Percentiles rank a stretch among this genome's conserved stretches.
phyloP scores from a whole-genome alignment of 2,113 vertebrate species.

The Callipepla californica region DNA sequence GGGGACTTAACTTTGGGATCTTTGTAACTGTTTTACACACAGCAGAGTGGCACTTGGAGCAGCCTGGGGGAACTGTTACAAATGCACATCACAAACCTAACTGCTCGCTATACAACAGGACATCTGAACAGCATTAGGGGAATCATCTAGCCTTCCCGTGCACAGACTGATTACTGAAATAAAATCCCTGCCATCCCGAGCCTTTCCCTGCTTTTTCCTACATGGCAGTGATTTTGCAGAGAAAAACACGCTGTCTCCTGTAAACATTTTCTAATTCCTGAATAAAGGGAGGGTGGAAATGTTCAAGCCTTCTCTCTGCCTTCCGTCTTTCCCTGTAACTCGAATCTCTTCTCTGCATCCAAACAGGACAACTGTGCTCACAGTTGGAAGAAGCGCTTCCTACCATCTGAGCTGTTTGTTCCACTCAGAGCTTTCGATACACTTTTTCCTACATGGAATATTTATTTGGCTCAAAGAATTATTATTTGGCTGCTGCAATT shows the following conservation, averaged over 20 bases:
- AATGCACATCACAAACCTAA: background rate
- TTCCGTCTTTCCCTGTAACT: background rate
- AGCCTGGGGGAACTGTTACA: background rate
- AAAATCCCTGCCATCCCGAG: background rate
- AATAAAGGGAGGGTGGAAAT: background rate
- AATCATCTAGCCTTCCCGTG: background rate
- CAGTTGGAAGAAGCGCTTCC: background rate
- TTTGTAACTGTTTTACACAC: background rate
- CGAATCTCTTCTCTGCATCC: background rate
- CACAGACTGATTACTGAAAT: background rate
- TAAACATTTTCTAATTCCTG: constrained; percentile 58
- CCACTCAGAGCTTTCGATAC: background rate
- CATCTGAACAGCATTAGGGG: background rate
- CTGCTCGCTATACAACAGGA: background rate
- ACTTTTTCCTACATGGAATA: background rate
- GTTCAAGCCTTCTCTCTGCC: background rate
- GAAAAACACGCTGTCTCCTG: background rate
- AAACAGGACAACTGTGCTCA: background rate
- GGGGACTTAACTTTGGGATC: background rate
- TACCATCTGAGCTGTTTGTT: background rate
- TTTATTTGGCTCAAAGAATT: constrained; percentile 36
- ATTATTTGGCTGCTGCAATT: background rate
- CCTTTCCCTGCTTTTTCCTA: background rate
- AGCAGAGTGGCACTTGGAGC: background rate
- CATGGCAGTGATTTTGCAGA: background rate